Evolutionary conservation across 2,797 vertebrate species (phyloP), one percentile per base, ranked within the genome.

Genomic region (Eupleurogrammus muticus): DNA sequence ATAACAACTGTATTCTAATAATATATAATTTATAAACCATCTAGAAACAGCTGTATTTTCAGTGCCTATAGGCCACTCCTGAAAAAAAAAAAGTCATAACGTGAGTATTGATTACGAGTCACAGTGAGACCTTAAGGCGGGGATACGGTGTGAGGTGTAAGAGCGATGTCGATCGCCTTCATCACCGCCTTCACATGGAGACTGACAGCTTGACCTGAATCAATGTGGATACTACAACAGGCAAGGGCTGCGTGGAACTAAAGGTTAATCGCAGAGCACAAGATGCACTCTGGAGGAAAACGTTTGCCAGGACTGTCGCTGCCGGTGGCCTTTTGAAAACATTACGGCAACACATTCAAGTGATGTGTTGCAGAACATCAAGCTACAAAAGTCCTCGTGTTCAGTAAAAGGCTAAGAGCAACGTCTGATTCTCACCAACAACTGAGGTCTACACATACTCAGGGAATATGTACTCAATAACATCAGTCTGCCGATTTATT

Each of bases 261-360:
- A 64, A 73, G 66, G 59, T 69, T 75, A 64, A 75, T 72, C 17
- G 50, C 24, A 47, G 65, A 70, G 56, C 20, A 44, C 49, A 16
- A 48, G 17, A 40, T 47, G 48, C 5, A 54, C 53, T 59, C 23
- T 28, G 64, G 38, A 36, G 38, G 6, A 61, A 68, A 34, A 34
- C 0, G 34, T 35, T 35, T 28, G 62, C 50, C 70, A 48, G 34
- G 9, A 47, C 53, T 14, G 44, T 36, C 12, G 44, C 53, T 14
- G 44, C 32, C 12, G 44, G 6, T 47, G 64, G 28, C 70, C 47
- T 72, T 75, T 62, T 8, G 11, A 54, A 19, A 75, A 60, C 28
- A 23, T 40, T 5, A 55, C 36, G 36, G 35, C 19, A 42, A 14
- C 4, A 6, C 24, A n/a, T 3, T n/a, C 13, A 52, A 47, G 19